These are phyloP conservation scores for Mystacides longicornis DNA, from an alignment of 2,888 invertebrate genomes.

Conservation along the genomic window DNA sequence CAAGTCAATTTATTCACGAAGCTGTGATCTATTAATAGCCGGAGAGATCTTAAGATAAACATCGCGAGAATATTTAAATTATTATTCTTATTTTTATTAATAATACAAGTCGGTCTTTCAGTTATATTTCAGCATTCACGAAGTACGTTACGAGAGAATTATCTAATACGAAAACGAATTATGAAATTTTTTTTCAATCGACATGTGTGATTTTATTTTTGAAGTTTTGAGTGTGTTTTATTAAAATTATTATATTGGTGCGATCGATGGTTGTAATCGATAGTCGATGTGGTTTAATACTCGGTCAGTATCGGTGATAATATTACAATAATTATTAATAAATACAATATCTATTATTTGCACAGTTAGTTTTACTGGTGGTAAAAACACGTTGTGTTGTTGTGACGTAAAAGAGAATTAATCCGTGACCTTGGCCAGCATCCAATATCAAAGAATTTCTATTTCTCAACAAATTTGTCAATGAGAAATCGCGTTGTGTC, in stretches of 20 bases:
- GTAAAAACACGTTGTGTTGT: conserved; percentile 2
- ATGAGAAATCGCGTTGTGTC: not conserved
- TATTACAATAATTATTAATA: no score
- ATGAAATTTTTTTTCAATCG: not conserved
- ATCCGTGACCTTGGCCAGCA: conserved; percentile 25
- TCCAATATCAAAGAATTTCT: conserved; percentile 17
- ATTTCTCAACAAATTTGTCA: not conserved
- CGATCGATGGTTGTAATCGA: no score
- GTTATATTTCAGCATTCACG: not conserved
- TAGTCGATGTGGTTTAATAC: no score
- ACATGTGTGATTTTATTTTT: conserved; percentile 4
- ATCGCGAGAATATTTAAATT: no score
- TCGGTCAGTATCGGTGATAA: no score
- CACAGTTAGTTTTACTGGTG: no score
- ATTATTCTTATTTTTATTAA: no score
- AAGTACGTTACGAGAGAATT: conserved; percentile 2
- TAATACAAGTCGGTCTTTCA: not conserved
- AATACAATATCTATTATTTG: no score
- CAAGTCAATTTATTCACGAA: no score
- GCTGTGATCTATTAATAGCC: not conserved
- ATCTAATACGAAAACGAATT: conserved; percentile 1
- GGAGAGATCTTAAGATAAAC: not conserved
- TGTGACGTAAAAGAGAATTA: conserved; percentile 16
- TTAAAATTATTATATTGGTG: no score
- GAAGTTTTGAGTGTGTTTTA: no score